These are phyloP conservation scores for Barbus barbus DNA, from an alignment of 2,113 vertebrate genomes.

Conservation along the genomic window DNA sequence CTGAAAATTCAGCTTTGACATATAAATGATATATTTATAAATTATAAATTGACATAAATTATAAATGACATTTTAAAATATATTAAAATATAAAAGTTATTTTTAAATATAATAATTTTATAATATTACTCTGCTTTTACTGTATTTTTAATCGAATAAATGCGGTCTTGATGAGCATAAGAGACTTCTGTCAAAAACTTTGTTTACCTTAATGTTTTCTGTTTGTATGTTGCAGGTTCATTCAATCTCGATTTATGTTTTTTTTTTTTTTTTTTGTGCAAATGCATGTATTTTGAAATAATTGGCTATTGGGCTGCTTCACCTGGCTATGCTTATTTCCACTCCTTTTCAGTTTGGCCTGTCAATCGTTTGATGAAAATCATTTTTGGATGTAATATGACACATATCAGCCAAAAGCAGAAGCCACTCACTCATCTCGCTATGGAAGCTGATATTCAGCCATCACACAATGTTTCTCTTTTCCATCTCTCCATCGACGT, in stretches of 20 bases:
- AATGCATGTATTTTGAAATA: background rate
- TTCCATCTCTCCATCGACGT: conserved; percentile 25
- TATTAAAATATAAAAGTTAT: too few species aligned
- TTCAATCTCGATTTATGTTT: background rate
- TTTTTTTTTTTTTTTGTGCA: too few species aligned
- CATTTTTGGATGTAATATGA: conserved; percentile 68
- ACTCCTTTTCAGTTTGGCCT: background rate
- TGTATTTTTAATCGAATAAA: background rate
- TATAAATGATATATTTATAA: too few species aligned
- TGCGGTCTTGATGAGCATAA: background rate
- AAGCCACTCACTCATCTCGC: conserved; percentile 55
- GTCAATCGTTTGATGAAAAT: conserved; percentile 53
- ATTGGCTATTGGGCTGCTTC: background rate
- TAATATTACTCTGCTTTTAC: background rate
- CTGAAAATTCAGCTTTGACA: too few species aligned
- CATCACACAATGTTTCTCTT: conserved; percentile 66
- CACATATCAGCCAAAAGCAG: conserved; percentile 29
- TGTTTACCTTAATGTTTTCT: background rate
- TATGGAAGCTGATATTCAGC: conserved; percentile 62
- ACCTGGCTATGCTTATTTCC: background rate
- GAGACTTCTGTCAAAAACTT: background rate
- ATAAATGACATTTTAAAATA: too few species aligned
- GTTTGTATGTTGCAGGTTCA: background rate
- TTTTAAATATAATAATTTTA: background rate
- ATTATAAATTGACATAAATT: too few species aligned